A percentile compares a stretch with the other conserved stretches of the same genome.
Conservation (phyloP, 2,888 invertebrate species). For the Petrolisthes cinctipes region DNA sequence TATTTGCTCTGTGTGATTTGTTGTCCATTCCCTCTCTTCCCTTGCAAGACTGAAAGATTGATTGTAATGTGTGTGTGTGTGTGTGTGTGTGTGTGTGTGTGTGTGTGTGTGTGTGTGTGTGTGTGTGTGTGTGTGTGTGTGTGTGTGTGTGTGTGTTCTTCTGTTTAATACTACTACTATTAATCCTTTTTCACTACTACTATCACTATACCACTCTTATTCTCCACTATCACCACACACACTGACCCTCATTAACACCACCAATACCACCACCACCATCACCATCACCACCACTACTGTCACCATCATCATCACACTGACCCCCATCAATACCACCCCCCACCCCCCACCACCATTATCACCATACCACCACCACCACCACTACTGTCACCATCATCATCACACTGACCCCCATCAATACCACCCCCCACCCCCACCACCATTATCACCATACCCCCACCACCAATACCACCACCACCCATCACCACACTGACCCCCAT, state of each 20-base stretch:
- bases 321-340: background rate
- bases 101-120: conserved; percentile 21
- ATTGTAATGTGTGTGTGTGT: background rate
- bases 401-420: background rate
- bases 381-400: background rate
- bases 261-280: background rate
- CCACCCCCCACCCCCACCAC: background rate
- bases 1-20: background rate
- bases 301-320: background rate
- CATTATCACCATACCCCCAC: background rate
- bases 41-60: background rate
- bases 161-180: too few relatives aligned
- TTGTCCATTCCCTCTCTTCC: background rate
- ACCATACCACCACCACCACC: background rate
- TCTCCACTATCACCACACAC: background rate
- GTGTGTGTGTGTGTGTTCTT: too few relatives aligned
- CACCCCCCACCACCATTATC: background rate
- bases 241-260: background rate
- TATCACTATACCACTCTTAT: background rate
- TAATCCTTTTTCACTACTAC: background rate
- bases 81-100: conserved; percentile 13
- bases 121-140: background rate
- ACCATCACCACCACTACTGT: background rate
- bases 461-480: background rate
- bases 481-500: background rate